These are phyloP conservation scores for Dynastes tityus DNA, from an alignment of 2,888 invertebrate species.

Conservation along the genomic window DNA sequence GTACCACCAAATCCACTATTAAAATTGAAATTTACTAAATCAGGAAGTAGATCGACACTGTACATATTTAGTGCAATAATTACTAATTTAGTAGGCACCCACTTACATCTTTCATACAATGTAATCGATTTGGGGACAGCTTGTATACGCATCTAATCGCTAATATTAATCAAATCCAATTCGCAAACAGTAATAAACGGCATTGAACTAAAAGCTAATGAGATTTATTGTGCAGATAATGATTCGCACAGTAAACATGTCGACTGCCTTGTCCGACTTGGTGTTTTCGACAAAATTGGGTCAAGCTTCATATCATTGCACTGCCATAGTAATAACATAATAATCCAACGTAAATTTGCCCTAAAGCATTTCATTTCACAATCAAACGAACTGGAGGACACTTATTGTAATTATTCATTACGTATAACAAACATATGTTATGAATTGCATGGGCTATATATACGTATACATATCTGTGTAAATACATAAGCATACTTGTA, in stretches of 20 bases:
- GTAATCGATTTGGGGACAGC: background rate
- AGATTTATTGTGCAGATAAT: conserved; percentile 12
- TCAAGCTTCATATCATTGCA: background rate
- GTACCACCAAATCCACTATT: no score
- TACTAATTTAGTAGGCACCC: no score
- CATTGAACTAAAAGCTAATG: background rate
- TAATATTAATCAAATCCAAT: conserved; percentile 6
- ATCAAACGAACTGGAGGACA: background rate
- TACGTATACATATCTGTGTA: no score
- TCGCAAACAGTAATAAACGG: background rate
- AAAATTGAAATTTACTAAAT: no score
- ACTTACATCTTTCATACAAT: background rate
- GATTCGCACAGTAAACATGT: conserved; percentile 11
- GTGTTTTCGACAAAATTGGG: conserved; percentile 2
- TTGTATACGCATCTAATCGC: background rate
- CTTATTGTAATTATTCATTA: background rate
- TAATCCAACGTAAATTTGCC: background rate
- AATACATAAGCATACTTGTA: no score
- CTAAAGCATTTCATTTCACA: background rate
- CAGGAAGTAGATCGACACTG: no score
- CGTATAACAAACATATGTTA: background rate
- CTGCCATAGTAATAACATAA: background rate
- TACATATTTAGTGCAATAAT: no score
- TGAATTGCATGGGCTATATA: no score
- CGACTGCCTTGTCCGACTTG: background rate